Evolutionary conservation across 1,140 invertebrate species (phyloP), one percentile per base, ranked within the genome.

Genomic region (Bicyclus anynana): DNA sequence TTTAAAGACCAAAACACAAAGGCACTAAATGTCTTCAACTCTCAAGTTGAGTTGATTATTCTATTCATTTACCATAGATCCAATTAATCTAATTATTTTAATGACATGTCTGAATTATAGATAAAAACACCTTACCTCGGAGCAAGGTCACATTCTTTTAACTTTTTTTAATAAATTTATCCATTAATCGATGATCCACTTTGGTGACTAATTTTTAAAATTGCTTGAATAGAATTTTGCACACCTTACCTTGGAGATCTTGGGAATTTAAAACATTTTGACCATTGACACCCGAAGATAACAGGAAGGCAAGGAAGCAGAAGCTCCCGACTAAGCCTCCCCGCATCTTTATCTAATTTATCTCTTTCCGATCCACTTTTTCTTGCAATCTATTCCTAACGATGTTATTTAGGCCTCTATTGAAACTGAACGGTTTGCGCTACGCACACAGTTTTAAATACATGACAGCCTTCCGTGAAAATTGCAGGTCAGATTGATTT

Each of bases 271-370:
- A 26, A 47, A 55, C 58, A 52, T 68, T 59, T 69, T 72, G 51
- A 54, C 61, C 48, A 33, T 54, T 62, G 6, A 53, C 51, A 47
- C 58, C 51, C 47, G 52, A 42, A 62, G 66, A 69, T 62, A 78
- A 69, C 71, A 78, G 65, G 62, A 72, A 74, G 69, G 71, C 60
- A 23, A 78, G 57, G 67, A 78, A 69, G 64, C 64, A 72, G 16
- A 72, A 13, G 64, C 72, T 61, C 60, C 67, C 54, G 46, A 68
- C 13, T n/a, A 61, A 27, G 61, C 67, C 72, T 38, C 65, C 72
- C 74, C 67, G 72, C 74, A 77, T 77, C 53, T 62, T 26, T 27
- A 62, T 62, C 47, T 23, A 52, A 57, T 53, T 35, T 20, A 13
- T 4, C 10, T 46, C 7, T 47, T 52, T 55, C 52, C 38, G 52